Evolutionary conservation across 1,140 invertebrate species (phyloP).

Genomic region (Oryctes rhinoceros): DNA sequence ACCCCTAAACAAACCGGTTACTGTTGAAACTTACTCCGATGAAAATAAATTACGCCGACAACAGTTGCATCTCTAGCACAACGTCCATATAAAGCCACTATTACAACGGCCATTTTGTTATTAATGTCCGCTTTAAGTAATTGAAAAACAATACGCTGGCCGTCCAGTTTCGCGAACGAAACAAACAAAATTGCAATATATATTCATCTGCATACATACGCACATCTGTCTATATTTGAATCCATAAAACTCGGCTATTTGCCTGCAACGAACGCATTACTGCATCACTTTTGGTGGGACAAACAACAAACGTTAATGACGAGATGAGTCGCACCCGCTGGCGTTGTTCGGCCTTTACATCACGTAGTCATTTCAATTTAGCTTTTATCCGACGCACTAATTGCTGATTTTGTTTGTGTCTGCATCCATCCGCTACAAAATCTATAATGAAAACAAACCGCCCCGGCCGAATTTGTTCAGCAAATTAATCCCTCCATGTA

Average conservation of each 20-base stretch:
- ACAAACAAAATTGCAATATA: neutral
- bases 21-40: too few species aligned
- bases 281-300: neutral
- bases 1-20: too few species aligned
- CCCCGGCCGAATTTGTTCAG: neutral
- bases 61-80: too few species aligned
- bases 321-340: neutral
- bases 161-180: neutral
- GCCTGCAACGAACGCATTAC: neutral
- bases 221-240: neutral
- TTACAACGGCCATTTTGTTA: neutral
- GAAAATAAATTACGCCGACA: too few species aligned
- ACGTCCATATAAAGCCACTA: neutral
- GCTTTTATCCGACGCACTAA: conserved; percentile 2
- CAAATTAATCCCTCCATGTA: conserved; percentile 4
- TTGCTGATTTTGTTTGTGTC: conserved; percentile 10
- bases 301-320: conserved; percentile 18
- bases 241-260: neutral
- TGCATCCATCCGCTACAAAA: neutral
- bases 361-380: conserved; percentile 1
- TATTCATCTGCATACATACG: too few species aligned
- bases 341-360: neutral
- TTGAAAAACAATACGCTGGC: neutral
- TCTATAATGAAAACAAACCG: conserved; percentile 7
- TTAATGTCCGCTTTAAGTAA: neutral